Conservation (phyloP, 2,113 vertebrate species). For the Marcusenius ussheri region DNA sequence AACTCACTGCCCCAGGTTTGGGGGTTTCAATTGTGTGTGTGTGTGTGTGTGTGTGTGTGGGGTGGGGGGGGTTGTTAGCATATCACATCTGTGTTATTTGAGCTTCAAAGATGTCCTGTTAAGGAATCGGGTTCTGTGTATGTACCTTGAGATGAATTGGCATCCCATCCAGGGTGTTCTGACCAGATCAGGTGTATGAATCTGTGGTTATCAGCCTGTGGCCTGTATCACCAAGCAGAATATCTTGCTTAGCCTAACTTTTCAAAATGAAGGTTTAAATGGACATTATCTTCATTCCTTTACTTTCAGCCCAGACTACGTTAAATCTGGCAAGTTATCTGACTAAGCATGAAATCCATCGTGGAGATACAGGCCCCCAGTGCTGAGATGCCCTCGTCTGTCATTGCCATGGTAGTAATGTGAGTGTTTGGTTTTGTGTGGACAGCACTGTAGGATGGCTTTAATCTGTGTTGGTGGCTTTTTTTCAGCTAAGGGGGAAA, state of each 20-base stretch:
- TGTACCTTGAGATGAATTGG: neutral
- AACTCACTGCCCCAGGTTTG: neutral
- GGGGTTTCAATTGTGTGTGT: neutral
- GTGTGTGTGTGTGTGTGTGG: neutral
- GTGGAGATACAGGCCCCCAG: neutral
- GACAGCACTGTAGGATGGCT: neutral
- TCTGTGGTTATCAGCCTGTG: neutral
- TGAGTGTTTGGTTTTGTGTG: neutral
- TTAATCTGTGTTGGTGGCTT: neutral
- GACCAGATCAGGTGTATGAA: neutral
- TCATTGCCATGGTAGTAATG: neutral
- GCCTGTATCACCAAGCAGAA: neutral
- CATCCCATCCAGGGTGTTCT: neutral
- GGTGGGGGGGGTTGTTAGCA: neutral
- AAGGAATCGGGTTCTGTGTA: neutral
- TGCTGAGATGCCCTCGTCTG: neutral
- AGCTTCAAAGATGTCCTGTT: neutral
- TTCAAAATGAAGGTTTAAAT: neutral
- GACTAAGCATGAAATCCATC: neutral
- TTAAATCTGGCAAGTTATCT: neutral
- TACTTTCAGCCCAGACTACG: neutral
- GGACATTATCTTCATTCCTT: neutral
- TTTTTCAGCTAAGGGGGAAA: neutral
- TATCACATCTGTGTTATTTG: neutral
- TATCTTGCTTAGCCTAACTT: neutral